Evolutionary conservation across 2,113 vertebrate species (phyloP).

Genomic region (Notechis scutatus): DNA sequence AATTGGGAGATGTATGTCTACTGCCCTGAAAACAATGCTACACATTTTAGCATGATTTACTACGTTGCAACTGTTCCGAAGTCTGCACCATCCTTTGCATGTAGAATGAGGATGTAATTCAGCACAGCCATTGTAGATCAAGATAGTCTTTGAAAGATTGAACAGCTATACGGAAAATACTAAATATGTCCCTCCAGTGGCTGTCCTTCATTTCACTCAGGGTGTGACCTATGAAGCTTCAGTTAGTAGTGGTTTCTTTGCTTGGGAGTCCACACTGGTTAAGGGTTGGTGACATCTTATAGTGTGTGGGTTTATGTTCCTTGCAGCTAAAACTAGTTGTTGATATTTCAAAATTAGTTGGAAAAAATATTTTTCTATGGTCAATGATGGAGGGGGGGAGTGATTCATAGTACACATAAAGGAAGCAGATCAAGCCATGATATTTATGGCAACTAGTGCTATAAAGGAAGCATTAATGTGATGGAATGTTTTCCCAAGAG

Average conservation of each 20-base stretch:
- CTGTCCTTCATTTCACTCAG: neutral
- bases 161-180: neutral
- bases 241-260: neutral
- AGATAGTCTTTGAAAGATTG: neutral
- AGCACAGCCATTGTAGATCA: neutral
- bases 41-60: neutral
- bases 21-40: neutral
- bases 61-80: neutral
- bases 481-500: neutral
- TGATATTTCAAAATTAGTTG: neutral
- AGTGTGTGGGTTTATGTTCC: neutral
- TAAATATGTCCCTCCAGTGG: neutral
- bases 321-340: neutral
- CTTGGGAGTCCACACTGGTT: neutral
- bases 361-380: neutral
- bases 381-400: neutral
- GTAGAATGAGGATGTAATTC: neutral
- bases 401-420: neutral
- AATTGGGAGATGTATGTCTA: neutral
- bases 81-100: neutral
- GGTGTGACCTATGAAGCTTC: neutral
- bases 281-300: neutral
- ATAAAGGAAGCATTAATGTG: neutral
- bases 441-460: neutral
- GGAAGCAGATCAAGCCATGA: neutral